phyloP scores from a whole-genome alignment of 2,113 vertebrate genomes.

The Pelodiscus sinensis region DNA sequence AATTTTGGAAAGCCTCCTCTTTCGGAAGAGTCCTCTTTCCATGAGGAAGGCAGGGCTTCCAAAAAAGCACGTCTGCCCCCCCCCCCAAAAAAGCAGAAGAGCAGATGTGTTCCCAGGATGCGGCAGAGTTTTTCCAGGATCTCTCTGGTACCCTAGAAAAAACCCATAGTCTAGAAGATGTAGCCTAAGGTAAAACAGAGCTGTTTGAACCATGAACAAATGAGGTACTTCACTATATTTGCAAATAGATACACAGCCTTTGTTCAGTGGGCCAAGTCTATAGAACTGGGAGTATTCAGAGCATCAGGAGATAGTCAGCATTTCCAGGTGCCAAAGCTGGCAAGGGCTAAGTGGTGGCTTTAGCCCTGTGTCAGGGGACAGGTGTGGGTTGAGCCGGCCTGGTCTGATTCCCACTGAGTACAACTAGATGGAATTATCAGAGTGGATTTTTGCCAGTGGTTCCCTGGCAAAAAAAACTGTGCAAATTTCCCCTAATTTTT shows the following conservation, averaged over 20 bases:
- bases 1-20: no score
- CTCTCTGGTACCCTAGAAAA: no score
- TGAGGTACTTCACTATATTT: background rate
- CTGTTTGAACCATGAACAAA: background rate
- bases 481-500: background rate
- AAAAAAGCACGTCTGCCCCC: no score
- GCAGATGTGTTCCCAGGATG: no score
- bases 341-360: background rate
- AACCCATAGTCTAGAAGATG: no score
- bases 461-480: background rate
- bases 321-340: background rate
- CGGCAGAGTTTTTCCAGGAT: no score
- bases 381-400: background rate
- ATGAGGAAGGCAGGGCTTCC: no score
- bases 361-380: background rate
- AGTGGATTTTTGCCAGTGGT: background rate
- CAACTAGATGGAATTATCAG: background rate
- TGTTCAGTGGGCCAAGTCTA: background rate
- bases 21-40: no score
- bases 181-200: background rate
- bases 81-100: no score
- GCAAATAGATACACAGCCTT: background rate
- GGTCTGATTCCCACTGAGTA: background rate
- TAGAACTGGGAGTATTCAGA: background rate
- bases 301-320: background rate